phyloP scores from a whole-genome alignment of 2,797 vertebrate species.

The Oreortyx pictus region DNA sequence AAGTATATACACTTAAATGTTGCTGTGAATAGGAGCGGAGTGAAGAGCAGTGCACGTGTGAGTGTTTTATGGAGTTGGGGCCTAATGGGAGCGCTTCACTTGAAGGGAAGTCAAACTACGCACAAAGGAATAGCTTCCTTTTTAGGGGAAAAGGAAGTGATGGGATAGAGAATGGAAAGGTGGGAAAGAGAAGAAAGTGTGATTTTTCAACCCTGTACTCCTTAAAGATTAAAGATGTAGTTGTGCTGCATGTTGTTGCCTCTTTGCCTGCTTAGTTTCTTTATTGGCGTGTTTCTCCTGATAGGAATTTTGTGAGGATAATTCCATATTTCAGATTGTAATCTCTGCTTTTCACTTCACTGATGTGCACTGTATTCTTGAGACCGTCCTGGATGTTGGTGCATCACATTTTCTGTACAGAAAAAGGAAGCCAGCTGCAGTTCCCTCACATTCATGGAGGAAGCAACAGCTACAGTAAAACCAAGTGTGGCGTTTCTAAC shows the following conservation, averaged over 20 bases:
- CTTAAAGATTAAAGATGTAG: slow-evolving; percentile 68
- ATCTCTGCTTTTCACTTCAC: background rate
- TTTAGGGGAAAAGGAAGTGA: background rate
- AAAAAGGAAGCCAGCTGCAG: background rate
- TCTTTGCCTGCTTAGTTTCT: slow-evolving; percentile 59
- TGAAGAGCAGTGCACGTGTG: background rate
- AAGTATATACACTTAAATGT: background rate
- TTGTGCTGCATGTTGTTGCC: slow-evolving; percentile 37
- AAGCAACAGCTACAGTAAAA: background rate
- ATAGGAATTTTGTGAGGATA: slow-evolving; percentile 39
- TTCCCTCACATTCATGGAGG: background rate
- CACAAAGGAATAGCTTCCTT: background rate
- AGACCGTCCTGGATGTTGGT: background rate
- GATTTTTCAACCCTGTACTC: slow-evolving; percentile 74
- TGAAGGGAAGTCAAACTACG: slow-evolving; percentile 7
- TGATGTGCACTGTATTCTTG: background rate
- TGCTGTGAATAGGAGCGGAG: background rate
- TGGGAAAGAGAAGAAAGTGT: background rate
- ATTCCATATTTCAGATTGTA: background rate
- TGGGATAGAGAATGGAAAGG: background rate
- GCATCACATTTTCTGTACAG: background rate
- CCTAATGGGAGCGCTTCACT: background rate
- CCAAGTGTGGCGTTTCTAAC: background rate
- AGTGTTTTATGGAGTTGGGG: background rate
- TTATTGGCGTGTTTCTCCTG: slow-evolving; percentile 53